Base-by-base conservation (phyloP, 2,888 invertebrate genomes). In the Platynereis dumerilii region DNA sequence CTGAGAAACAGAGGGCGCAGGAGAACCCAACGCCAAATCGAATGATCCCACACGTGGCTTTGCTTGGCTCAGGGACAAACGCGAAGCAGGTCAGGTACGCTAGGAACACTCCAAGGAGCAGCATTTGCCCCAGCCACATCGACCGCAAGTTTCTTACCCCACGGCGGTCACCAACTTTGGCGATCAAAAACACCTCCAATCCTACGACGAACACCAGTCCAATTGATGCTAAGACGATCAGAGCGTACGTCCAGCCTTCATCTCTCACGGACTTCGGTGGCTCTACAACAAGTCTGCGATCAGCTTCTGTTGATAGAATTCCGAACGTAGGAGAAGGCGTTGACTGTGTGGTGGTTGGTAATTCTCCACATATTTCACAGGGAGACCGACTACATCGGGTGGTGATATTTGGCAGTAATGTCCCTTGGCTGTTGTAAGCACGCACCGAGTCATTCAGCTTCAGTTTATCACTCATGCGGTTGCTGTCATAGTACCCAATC, bases 101-200 rank as follows among this genome's bases (percentile, higher is more conserved):
- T 29, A 85, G 70, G 61, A 86, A 77, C 54, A 86, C 74, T 29
- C 85, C 86, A 60, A 84, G 77, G n/a, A 86, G 77, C 12, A 86
- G 81, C 42, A 85, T 76, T 74, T 86, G 86, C 1, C 85, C 86
- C 5, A 86, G 75, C 74, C 82, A 82, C 77, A 81, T 77, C 28
- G 81, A 77, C 12, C 80, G 64, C 77, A 79, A 80, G 56, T 78
- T 75, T 20, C 73, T 76, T 2, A 76, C 75, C 54, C 75, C 91
- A 60, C 91, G 89, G 83, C 92, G 91, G 3, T 83, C 82, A 61
- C 81, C 72, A 60, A 94, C 90, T 80, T 91, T 90, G 86, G 93
- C 92, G 78, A 96, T 87, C 60, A 96, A 92, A 83, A 93, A 95
- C 68, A 86, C 83, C 73, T 96, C 96, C 82, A 96, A 95, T 54